Conservation (phyloP, 2,888 invertebrate species). For the Tetheella fluctuosa region DNA sequence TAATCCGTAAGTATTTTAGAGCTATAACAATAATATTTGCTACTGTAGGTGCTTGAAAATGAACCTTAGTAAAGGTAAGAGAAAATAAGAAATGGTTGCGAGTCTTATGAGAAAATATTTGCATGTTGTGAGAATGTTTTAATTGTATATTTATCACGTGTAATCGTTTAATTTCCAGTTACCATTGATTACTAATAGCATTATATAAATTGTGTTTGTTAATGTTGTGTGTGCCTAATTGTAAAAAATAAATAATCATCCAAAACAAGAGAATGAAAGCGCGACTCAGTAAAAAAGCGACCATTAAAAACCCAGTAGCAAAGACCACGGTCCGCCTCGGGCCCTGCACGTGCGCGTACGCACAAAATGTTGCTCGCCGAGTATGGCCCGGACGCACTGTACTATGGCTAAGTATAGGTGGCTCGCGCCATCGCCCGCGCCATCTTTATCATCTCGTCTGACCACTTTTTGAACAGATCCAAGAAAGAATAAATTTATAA, state of each 20-base stretch:
- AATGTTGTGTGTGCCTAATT: slow-evolving; percentile 33
- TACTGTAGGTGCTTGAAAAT: too few relatives aligned
- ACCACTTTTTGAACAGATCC: slow-evolving; percentile 64
- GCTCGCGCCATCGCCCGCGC: slow-evolving; percentile 55
- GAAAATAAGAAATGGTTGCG: too few relatives aligned
- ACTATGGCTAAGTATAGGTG: slow-evolving; percentile 35
- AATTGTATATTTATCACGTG: neutral
- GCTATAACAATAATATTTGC: too few relatives aligned
- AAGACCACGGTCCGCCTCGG: slow-evolving; percentile 47
- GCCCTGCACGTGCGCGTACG: slow-evolving; percentile 70
- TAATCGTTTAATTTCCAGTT: neutral
- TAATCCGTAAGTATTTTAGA: too few relatives aligned
- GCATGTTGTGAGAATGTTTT: neutral
- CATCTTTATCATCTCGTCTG: slow-evolving; percentile 55
- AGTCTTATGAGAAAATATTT: too few relatives aligned
- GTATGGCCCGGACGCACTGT: slow-evolving; percentile 39
- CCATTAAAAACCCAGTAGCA: slow-evolving; percentile 76
- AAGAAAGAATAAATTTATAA: slow-evolving; percentile 37
- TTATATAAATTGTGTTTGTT: slow-evolving; percentile 21
- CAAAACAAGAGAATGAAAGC: slow-evolving; percentile 52
- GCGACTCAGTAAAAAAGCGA: slow-evolving; percentile 56
- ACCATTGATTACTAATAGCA: neutral
- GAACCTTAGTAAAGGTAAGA: too few relatives aligned
- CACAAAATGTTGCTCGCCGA: slow-evolving; percentile 49
- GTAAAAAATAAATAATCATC: slow-evolving; percentile 44